Evolutionary conservation across 2,113 vertebrate genomes (phyloP), one percentile per base, ranked within the genome.

Genomic region (Craseonycteris thonglongyai): DNA sequence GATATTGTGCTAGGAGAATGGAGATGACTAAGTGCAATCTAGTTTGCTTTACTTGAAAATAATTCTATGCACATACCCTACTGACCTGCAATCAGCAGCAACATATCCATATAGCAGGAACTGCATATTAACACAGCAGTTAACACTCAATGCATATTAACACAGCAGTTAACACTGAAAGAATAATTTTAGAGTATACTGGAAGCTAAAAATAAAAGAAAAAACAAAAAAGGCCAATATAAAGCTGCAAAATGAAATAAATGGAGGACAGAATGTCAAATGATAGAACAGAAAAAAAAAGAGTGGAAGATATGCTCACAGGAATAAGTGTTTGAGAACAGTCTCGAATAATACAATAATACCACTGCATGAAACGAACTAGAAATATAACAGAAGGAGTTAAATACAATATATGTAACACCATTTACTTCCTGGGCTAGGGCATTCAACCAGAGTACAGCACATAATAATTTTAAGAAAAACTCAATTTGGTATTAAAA

Each of bases 41-140:
- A 89, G 45, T 91, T 95, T 93, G 74, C 19, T 72, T 89, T 58
- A 59, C 45, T 59, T 74, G 45, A 89, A 94, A 96, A 79, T 88
- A 92, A 90, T 83, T 92, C 59, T 72, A 54, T 30, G 12, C 35
- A 72, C 47, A 78, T n/a, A 71, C 22, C 33, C 14, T 45, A 49
- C 42, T 88, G 86, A 90, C 74, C 42, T 51, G 92, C 61, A 82
- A 38, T 91, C 61, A 75, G 63, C 63, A 89, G 28, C 18, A 88
- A 68, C 61, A 69, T 56, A 79, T n/a, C 91, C 59, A 69, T 65
- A 69, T 3, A 49, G 38, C 49, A 83, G n/a, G 24, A 24, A 18
- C 7, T 66, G 40, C 75, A 63, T 76, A 58, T 85, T 88, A 79
- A 95, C 85, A 86, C 38, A 78, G n/a, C 42, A 82, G 61, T 95